A percentile compares a stretch with the other conserved stretches of the same genome.
These are phyloP conservation scores for Eremobia ochroleuca DNA, from an alignment of 2,888 invertebrate species.

Conservation along the genomic window DNA sequence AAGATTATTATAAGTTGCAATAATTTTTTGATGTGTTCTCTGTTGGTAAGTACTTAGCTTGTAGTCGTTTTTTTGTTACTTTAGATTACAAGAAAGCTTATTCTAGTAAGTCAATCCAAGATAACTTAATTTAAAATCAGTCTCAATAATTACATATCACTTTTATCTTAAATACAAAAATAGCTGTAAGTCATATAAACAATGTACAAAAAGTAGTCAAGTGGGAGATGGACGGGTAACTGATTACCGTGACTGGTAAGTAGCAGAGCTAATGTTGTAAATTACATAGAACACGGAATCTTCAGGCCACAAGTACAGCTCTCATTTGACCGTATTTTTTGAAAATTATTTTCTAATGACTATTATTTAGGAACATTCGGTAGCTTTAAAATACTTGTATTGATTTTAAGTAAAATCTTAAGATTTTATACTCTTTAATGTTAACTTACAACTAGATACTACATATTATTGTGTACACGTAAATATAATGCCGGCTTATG, in stretches of 20 bases:
- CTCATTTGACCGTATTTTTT: neutral
- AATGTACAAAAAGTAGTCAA: conserved; percentile 13
- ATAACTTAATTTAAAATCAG: neutral
- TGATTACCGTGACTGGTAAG: neutral
- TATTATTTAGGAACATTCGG: conserved; percentile 29
- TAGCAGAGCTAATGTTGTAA: neutral
- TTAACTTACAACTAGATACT: conserved; percentile 22
- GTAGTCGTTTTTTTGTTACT: neutral
- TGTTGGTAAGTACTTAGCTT: neutral
- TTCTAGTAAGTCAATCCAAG: conserved; percentile 21
- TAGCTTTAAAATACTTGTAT: neutral
- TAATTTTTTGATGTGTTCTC: conserved; percentile 17
- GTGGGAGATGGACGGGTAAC: neutral
- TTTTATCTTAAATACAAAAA: conserved; percentile 20
- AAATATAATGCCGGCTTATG: conserved; percentile 14
- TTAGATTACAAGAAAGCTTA: neutral
- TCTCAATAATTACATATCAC: conserved; percentile 32
- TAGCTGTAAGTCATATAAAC: neutral
- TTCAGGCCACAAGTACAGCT: neutral
- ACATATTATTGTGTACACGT: neutral
- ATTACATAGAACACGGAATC: neutral
- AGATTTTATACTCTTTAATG: neutral
- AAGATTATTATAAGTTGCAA: neutral
- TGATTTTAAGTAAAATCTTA: neutral
- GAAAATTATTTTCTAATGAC: conserved; percentile 15